Percentiles rank a stretch among this genome's conserved stretches.
Conservation (phyloP, 1,140 invertebrate genomes). For the Chrysoperla carnea region DNA sequence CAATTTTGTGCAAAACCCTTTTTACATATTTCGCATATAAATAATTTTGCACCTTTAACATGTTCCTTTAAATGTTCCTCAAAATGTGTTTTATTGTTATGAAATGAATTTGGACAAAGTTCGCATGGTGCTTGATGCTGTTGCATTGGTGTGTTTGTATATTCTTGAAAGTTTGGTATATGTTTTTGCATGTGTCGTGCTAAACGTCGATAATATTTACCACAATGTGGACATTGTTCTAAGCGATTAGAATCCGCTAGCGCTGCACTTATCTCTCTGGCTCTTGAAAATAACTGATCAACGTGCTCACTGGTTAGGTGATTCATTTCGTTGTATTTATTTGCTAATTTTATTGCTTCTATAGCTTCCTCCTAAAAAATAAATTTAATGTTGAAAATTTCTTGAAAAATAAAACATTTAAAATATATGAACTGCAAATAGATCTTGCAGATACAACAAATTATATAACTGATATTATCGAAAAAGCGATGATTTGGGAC, state of each 20-base stretch:
- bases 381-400: too few species aligned
- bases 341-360: too few species aligned
- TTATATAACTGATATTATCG: too few species aligned
- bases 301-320: too few species aligned
- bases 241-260: conserved; percentile 16
- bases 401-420: too few species aligned
- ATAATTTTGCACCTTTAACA: conserved; percentile 31
- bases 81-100: conserved; percentile 15
- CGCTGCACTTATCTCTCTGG: not conserved
- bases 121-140: conserved; percentile 14
- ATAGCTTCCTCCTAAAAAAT: too few species aligned
- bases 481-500: too few species aligned
- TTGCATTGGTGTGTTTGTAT: conserved; percentile 5
- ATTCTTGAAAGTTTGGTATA: conserved; percentile 4
- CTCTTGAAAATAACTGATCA: too few species aligned
- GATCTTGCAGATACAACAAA: too few species aligned
- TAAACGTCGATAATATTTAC: conserved; percentile 19
- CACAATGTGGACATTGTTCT: conserved; percentile 20
- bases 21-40: conserved; percentile 26
- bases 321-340: too few species aligned
- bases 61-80: conserved; percentile 24
- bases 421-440: too few species aligned
- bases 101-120: conserved; percentile 17
- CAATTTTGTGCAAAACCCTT: conserved; percentile 33
- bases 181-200: conserved; percentile 19